Percentiles rank a stretch among this genome's conserved stretches.
These are phyloP conservation scores for Muscidifurax raptorellus DNA, from an alignment of 1,140 invertebrate species.

Conservation along the genomic window DNA sequence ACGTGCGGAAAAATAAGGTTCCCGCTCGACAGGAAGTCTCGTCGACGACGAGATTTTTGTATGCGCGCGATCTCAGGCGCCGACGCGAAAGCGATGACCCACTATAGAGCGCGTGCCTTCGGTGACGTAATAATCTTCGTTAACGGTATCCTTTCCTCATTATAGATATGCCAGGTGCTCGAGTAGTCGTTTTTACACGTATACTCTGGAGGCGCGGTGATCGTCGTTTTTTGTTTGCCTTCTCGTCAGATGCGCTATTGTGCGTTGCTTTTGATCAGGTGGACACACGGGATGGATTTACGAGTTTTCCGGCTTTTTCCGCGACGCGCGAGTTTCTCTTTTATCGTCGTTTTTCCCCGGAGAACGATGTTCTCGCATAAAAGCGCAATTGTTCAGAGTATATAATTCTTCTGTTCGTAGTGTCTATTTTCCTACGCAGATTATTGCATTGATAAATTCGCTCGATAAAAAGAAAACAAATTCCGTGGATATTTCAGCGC, in stretches of 20 bases:
- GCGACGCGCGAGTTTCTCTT: background rate
- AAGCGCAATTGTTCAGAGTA: no score
- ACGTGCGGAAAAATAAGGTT: background rate
- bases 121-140: conserved; percentile 63
- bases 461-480: no score
- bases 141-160: conserved; percentile 64
- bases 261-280: background rate
- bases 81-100: conserved; percentile 65
- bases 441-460: no score
- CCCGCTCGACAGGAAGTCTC: conserved; percentile 1
- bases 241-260: no score
- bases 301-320: background rate
- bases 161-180: conserved; percentile 36
- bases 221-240: no score
- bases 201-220: no score
- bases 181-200: no score
- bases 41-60: background rate
- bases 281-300: background rate
- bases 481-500: background rate
- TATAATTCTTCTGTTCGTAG: no score
- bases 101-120: conserved; percentile 59
- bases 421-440: no score
- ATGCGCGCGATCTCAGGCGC: background rate
- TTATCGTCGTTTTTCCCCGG: background rate
- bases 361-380: background rate